phyloP scores from a whole-genome alignment of 2,797 vertebrate genomes.

The Adrianichthys oophorus region DNA sequence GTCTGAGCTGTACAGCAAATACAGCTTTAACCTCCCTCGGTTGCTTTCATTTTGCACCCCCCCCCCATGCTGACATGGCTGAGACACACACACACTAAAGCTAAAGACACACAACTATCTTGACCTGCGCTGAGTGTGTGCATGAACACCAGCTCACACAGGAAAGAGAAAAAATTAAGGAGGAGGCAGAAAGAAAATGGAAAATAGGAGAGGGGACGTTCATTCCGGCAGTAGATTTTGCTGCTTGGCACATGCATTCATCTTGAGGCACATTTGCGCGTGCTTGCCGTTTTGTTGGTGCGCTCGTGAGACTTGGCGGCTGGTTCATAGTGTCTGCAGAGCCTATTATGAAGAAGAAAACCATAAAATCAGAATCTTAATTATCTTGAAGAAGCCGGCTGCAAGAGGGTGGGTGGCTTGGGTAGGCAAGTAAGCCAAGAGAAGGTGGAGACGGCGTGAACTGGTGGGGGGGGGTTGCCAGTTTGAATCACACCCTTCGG shows the following conservation, averaged over 20 bases:
- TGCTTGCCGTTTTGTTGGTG: slow-evolving; percentile 18
- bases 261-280: slow-evolving; percentile 50
- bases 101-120: slow-evolving; percentile 69
- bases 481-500: slow-evolving; percentile 45
- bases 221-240: slow-evolving; percentile 60
- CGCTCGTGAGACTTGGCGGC: slow-evolving; percentile 57
- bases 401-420: slow-evolving; percentile 18
- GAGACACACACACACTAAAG: slow-evolving; percentile 54
- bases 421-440: slow-evolving; percentile 15
- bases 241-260: slow-evolving; percentile 58
- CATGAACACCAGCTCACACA: not conserved
- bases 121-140: slow-evolving; percentile 20
- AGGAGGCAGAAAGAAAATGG: slow-evolving; percentile 20
- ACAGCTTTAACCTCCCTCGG: slow-evolving; percentile 36
- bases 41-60: slow-evolving; percentile 63
- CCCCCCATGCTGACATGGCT: slow-evolving; percentile 48
- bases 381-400: slow-evolving; percentile 65
- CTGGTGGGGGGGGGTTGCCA: slow-evolving; percentile 30
- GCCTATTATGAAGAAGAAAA: slow-evolving; percentile 73
- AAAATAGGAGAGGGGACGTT: slow-evolving; percentile 45
- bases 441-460: slow-evolving; percentile 8
- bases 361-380: slow-evolving; percentile 78
- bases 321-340: slow-evolving; percentile 63
- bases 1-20: slow-evolving; percentile 43
- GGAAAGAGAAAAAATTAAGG: slow-evolving; percentile 17